Evolutionary conservation across 1,140 invertebrate genomes (phyloP).

Genomic region (Drosophila bifasciata): DNA sequence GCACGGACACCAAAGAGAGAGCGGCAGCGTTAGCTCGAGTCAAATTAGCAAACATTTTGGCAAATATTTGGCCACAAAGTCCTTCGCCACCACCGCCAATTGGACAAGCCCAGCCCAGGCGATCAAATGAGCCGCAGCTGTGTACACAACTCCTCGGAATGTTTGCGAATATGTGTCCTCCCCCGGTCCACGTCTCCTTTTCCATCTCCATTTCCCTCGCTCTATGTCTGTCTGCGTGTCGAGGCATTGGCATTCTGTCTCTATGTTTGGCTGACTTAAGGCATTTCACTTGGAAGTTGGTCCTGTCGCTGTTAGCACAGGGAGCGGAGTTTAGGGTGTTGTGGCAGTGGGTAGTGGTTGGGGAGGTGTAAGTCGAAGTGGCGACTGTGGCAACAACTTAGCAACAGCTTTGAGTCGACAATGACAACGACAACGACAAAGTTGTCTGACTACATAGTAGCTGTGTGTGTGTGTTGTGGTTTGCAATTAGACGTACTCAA

Average conservation of each 20-base stretch:
- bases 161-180: not conserved
- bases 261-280: conserved; percentile 17
- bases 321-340: not conserved
- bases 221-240: not conserved
- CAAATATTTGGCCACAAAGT: conserved; percentile 74
- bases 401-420: conserved; percentile 46
- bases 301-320: conserved; percentile 8
- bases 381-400: conserved; percentile 42
- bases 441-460: conserved; percentile 39
- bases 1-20: no score
- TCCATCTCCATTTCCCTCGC: not conserved
- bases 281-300: conserved; percentile 33
- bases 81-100: conserved; percentile 51
- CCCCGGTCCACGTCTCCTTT: no score
- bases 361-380: not conserved
- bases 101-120: conserved; percentile 65
- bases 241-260: conserved; percentile 4
- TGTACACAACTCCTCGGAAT: conserved; percentile 54
- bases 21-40: no score
- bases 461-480: conserved; percentile 44
- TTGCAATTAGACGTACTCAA: conserved; percentile 43
- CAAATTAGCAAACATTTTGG: conserved; percentile 80
- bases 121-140: conserved; percentile 80
- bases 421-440: conserved; percentile 48
- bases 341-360: not conserved